phyloP scores from a whole-genome alignment of 1,140 invertebrate genomes.

The Papilio polytes region DNA sequence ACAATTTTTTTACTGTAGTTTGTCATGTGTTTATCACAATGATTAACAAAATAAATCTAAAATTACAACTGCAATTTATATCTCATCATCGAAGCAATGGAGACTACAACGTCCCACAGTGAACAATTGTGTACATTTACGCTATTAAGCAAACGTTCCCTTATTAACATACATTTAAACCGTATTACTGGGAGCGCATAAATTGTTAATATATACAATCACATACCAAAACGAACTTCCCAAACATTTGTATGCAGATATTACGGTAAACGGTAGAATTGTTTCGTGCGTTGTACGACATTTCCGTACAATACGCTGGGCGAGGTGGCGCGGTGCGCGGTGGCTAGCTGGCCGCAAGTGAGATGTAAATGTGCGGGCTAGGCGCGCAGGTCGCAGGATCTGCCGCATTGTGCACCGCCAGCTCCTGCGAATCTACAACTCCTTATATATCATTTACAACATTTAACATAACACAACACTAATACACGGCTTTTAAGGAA shows the following conservation, averaged over 20 bases:
- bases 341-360: constrained; percentile 69
- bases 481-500: not conserved
- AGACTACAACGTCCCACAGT: not conserved
- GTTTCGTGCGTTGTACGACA: constrained; percentile 73
- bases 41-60: not conserved
- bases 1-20: not conserved
- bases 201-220: constrained; percentile 59
- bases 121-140: constrained; percentile 10
- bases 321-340: constrained; percentile 51
- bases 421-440: constrained; percentile 10
- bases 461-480: constrained; percentile 30
- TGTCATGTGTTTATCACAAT: not conserved
- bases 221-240: constrained; percentile 63
- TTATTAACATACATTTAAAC: constrained; percentile 39
- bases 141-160: constrained; percentile 31
- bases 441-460: constrained; percentile 39
- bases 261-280: constrained; percentile 77
- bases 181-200: constrained; percentile 50
- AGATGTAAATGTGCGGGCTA: constrained; percentile 76
- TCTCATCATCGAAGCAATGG: not conserved
- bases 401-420: constrained; percentile 54
- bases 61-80: not conserved
- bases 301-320: constrained; percentile 79
- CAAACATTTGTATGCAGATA: constrained; percentile 80
- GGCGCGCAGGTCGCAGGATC: constrained; percentile 55